Conservation (phyloP, 1,140 invertebrate species). For the Trypoxylus dichotomus region DNA sequence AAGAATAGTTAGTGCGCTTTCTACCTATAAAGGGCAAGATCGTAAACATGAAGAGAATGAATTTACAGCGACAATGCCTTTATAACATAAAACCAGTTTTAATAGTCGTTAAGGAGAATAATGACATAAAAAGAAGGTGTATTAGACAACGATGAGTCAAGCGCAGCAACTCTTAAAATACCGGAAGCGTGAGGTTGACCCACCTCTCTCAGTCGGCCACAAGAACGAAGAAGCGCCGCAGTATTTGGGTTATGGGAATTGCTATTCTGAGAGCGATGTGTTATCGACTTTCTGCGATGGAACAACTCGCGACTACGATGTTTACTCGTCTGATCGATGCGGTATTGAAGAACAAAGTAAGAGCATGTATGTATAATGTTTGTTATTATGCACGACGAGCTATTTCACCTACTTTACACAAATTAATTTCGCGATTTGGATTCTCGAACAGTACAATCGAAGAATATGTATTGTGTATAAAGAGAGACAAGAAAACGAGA, state of each 20-base stretch:
- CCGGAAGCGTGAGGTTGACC: not conserved
- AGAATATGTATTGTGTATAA: not conserved
- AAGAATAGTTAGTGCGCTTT: too few relatives aligned
- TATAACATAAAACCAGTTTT: not conserved
- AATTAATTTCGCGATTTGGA: constrained; percentile 3
- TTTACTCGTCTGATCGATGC: too few relatives aligned
- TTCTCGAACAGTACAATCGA: not conserved
- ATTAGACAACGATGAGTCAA: not conserved
- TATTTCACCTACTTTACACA: constrained; percentile 3
- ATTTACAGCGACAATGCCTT: too few relatives aligned
- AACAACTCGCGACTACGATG: not conserved
- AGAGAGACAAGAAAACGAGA: not conserved
- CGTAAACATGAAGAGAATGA: too few relatives aligned
- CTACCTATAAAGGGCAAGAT: too few relatives aligned
- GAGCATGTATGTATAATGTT: not conserved
- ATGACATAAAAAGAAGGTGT: not conserved
- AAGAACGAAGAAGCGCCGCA: not conserved
- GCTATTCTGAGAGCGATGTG: not conserved
- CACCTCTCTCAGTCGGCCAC: not conserved
- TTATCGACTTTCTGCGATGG: not conserved
- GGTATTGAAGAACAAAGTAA: too few relatives aligned
- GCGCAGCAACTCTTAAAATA: not conserved
- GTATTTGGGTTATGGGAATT: not conserved
- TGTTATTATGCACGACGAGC: not conserved
- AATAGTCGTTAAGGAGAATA: not conserved